Evolutionary conservation across 2,797 vertebrate genomes (phyloP).

Genomic region (Trachops cirrhosus): DNA sequence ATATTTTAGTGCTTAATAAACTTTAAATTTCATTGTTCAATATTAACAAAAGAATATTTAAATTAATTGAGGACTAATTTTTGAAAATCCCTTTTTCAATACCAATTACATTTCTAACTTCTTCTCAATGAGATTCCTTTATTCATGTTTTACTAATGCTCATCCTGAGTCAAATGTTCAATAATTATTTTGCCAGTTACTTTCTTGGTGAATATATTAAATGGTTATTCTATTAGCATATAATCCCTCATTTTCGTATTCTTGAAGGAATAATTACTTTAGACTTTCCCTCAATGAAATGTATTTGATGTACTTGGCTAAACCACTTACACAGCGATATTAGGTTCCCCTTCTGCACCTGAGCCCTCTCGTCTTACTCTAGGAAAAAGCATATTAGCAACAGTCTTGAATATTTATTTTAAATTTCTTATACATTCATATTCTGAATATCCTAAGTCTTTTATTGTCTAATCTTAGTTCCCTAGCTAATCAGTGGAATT

Average conservation of each 20-base stretch:
- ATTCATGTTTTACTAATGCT: constrained; percentile 18
- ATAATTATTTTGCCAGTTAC: constrained; percentile 56
- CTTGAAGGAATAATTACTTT: constrained; percentile 43
- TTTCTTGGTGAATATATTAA: constrained; percentile 9
- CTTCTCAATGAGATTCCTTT: not conserved
- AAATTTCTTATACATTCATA: constrained; percentile 5
- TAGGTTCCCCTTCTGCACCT: constrained; percentile 40
- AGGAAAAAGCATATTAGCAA: not conserved
- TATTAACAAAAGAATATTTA: not conserved
- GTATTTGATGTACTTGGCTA: constrained; percentile 17
- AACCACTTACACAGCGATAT: constrained; percentile 37
- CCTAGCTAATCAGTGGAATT: not conserved
- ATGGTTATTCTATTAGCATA: constrained; percentile 25
- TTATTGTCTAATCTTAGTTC: not conserved
- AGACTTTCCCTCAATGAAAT: constrained; percentile 18
- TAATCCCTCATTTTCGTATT: constrained; percentile 45
- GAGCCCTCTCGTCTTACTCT: not conserved
- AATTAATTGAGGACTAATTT: not conserved
- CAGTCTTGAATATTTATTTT: constrained; percentile 45
- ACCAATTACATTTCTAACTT: not conserved
- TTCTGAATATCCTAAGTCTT: not conserved
- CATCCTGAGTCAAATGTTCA: constrained; percentile 35
- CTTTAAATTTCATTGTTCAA: not conserved
- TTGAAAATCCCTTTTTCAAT: not conserved
- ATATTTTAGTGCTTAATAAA: not conserved